Conservation (phyloP, 2,888 invertebrate genomes). For the Cephus runcator region DNA sequence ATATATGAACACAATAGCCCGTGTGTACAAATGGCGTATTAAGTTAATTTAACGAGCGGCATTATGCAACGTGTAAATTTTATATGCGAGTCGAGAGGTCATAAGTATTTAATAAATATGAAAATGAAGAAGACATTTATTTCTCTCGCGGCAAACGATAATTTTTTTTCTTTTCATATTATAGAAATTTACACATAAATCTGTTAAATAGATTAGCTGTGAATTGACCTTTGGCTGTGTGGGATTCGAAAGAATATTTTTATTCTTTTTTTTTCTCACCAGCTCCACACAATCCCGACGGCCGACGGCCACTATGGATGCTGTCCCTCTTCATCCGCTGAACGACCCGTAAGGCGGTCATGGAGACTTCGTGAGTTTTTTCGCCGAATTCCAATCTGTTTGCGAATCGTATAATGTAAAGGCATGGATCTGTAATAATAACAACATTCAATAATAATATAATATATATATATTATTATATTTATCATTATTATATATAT, state of each 20-base stretch:
- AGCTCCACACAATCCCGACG: slow-evolving; percentile 98
- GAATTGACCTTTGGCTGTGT: too few relatives aligned
- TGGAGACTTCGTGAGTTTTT: slow-evolving; percentile 94
- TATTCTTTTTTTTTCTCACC: slow-evolving; percentile 68
- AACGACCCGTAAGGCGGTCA: slow-evolving; percentile 92
- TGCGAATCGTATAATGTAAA: slow-evolving; percentile 95
- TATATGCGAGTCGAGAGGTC: too few relatives aligned
- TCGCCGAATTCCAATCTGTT: slow-evolving; percentile 91
- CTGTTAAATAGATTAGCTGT: neutral
- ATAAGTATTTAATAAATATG: too few relatives aligned
- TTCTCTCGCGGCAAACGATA: neutral
- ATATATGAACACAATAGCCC: too few relatives aligned
- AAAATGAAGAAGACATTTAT: neutral
- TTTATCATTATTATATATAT: too few relatives aligned
- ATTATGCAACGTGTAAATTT: neutral
- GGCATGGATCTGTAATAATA: slow-evolving; percentile 84
- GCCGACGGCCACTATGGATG: slow-evolving; percentile 94
- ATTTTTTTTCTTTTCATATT: neutral
- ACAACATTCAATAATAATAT: neutral
- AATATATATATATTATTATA: too few relatives aligned
- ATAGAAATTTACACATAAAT: neutral
- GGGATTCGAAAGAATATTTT: too few relatives aligned
- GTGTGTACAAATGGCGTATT: neutral
- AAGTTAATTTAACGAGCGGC: neutral
- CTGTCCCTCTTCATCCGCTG: slow-evolving; percentile 99